Base-by-base conservation (phyloP, 2,888 invertebrate genomes). In the Synanthedon myopaeformis region DNA sequence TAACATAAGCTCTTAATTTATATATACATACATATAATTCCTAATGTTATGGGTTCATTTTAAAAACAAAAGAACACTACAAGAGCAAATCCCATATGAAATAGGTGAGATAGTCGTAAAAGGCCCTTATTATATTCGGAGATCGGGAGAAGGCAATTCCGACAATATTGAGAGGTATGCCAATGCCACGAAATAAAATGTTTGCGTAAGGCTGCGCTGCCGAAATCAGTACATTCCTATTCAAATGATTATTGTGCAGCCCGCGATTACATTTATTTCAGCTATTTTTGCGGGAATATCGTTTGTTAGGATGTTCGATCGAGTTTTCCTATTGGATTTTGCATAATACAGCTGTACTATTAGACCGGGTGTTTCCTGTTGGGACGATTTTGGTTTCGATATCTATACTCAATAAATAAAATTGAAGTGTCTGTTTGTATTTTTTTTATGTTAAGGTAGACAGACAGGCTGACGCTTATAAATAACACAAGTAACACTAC, bases 201-300 rank as follows among this genome's bases (percentile, higher is more conserved):
- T 70, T 68, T 65, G 61, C 63, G 56, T 59, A 60, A 64, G 62
- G 59, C 61, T 48, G 59, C 62, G 59, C 60, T 59, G 59, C 66
- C 66, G 62, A 81, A 84, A 84, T 84, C 82, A 76, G 81, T 76
- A 79, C 77, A 83, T 85, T 85, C 75, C 72, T 81, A 85, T 84
- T 84, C 84, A 85, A 85, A 85, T 82, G 82, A 82, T 84, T 84
- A 84, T 84, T 83, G 82, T 82, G 75, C 72, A 70, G 72, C 68
- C 73, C 72, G 67, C 76, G 71, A 81, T 83, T 79, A 79, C 82
- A 78, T 83, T 83, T 82, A 81, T 84, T 82, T 78, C 65, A 75
- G 73, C 70, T 67, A 73, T 79, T 76, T 60, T 61, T 60, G 49
- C 10, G 5, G 49, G 49, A 61, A 61, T 63, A 61, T 62, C 64